phyloP scores from a whole-genome alignment of 2,888 invertebrate genomes.

The Tenodera sinensis region DNA sequence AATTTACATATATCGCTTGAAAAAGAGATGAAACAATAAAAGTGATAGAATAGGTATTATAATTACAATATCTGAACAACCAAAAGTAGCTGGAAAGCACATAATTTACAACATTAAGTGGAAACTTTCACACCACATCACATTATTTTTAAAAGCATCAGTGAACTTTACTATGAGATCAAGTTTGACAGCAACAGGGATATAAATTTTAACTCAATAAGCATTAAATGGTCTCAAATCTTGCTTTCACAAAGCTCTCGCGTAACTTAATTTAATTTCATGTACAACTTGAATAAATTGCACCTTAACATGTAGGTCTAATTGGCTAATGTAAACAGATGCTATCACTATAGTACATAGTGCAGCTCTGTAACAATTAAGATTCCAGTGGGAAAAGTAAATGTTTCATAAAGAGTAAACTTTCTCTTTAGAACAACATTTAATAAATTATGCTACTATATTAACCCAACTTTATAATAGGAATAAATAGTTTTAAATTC shows the following conservation, averaged over 20 bases:
- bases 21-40: neutral
- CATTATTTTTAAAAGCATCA: neutral
- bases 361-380: neutral
- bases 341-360: neutral
- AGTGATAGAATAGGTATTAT: neutral
- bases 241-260: neutral
- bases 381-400: neutral
- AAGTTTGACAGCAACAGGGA: neutral
- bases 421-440: neutral
- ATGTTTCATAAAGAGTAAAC: neutral
- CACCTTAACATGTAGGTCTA: neutral
- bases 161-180: constrained; percentile 3
- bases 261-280: neutral
- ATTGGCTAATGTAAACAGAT: neutral
- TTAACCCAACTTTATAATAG: neutral
- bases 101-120: neutral
- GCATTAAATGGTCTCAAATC: neutral
- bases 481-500: neutral
- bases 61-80: neutral
- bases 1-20: constrained; percentile 1
- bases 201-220: neutral
- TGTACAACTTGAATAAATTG: neutral
- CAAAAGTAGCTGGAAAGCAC: neutral
- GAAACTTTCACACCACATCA: neutral
- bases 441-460: neutral